Evolutionary conservation across 2,113 vertebrate genomes (phyloP), one percentile per base, ranked within the genome.

Genomic region (Zapornia atra): DNA sequence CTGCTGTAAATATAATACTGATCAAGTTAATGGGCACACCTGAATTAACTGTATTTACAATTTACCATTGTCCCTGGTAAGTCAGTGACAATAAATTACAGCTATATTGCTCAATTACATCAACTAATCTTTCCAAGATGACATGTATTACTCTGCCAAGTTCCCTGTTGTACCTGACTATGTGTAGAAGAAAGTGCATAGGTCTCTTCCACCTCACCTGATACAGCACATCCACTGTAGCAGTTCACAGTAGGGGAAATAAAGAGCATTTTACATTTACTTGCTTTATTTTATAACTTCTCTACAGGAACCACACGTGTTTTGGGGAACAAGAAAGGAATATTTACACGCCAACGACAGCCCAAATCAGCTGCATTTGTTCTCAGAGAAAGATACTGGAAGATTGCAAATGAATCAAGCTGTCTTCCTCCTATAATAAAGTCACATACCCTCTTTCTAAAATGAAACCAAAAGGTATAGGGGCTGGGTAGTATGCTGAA

Each of bases 301-400:
- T 90, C 86, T 96, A 36, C 96, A 99, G 99, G 94, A 19, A 71
- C 97, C 86, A 91, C 17, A 0, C 98, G 99, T 80, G 98, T 98
- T 51, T 53, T 99, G 66, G 99, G 99, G 9, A 99, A 99, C 96
- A 99, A 98, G 94, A 99, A 99, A 91, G 99, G 99, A 21, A 97
- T 99, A 91, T 99, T 99, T 94, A 99, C 97, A 33, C 98, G 99
- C 7, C 99, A 99, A 69, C 97, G 99, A 70, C 99, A 99, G 82
- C 99, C 99, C 54, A 99, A 99, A 97, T 86, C 98, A 4, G 98
- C 98, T 5, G 99, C 99, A 0, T 99, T 99, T 95, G 81, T 99
- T 93, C 96, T 99, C 78, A 98, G 97, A 94, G 98, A 99, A 60
- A 97, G 99, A 69, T 99, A 99, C 98, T 99, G 99, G 99, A 98